Base-by-base conservation (phyloP, 2,888 invertebrate genomes). In the Salpingus planirostris region DNA sequence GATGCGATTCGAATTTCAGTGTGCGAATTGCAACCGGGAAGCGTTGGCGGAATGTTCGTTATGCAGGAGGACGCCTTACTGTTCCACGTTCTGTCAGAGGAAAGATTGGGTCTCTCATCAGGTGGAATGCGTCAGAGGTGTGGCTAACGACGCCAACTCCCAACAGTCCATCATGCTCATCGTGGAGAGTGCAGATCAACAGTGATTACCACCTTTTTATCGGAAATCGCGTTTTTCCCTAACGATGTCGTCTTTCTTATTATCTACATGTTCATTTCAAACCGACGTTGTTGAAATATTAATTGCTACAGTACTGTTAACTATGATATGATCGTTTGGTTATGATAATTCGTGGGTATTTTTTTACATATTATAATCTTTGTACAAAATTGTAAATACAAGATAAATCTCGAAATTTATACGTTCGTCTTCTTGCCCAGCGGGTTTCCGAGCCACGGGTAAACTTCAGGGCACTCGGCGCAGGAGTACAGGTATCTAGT, bases 91-190 rank as follows among this genome's bases (percentile, higher is more conserved):
- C 65, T 90, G 90, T 63, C 89, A 90, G 65, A 77, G 87, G 44
- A 89, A 88, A 62, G 89, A 90, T 66, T 90, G 89, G 89, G 78
- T 77, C 10, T 75, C 81, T 21, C 89, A 84, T 64, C 88, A 88
- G 63, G 82, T 86, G 38, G 87, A 88, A 61, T 87, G 87, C 57
- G 78, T 85, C 22, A 72, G 84, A 37, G 76, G 76, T 18, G 78
- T 79, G 13, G 70, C 76, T 1, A 56, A 69, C 15, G 74, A 75
- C 31, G 64, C 69, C 0, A 71, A 71, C 12, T 50, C 66, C 4
- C 73, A 75, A 48, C 82, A 84, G 63, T 84, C 85, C 29, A 87
- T 88, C 43, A 87, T 88, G 87, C 71, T 88, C 25, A 82, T 88
- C 44, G 87, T 87, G 10, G 87, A 87, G 63, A 84, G 84, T 56